A percentile compares a stretch with the other conserved stretches of the same genome.
Conservation (phyloP, 2,888 invertebrate genomes). For the Pammene aurita region DNA sequence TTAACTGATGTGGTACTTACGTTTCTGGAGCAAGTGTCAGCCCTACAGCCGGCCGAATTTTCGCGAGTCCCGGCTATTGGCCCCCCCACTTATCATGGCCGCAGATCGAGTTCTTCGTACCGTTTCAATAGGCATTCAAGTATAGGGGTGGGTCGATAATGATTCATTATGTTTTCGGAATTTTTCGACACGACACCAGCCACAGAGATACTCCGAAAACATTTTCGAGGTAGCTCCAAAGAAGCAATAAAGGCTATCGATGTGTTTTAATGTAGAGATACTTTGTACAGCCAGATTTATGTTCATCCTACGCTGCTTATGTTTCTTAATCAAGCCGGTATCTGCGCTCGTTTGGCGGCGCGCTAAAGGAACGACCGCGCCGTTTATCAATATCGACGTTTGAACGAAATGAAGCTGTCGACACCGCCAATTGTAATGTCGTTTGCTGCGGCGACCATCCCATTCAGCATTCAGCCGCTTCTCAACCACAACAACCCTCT, state of each 20-base stretch:
- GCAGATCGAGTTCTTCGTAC: conserved; percentile 69
- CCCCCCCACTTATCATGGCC: conserved; percentile 64
- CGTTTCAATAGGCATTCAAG: conserved; percentile 66
- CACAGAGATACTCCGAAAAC: conserved; percentile 22
- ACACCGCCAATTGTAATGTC: conserved; percentile 80
- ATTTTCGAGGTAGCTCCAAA: conserved; percentile 39
- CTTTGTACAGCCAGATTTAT: conserved; percentile 51
- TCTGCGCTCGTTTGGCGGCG: conserved; percentile 59
- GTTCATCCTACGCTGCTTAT: conserved; percentile 58
- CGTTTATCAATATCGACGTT: conserved; percentile 76
- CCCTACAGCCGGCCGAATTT: conserved; percentile 62
- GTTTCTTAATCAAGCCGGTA: conserved; percentile 73
- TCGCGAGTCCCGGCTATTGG: conserved; percentile 64
- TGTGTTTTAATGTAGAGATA: conserved; percentile 37
- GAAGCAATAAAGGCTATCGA: conserved; percentile 40
- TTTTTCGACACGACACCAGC: conserved; percentile 44
- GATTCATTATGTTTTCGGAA: conserved; percentile 57
- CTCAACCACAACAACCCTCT: conserved; percentile 52
- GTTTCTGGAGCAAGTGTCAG: conserved; percentile 39
- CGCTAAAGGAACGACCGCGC: conserved; percentile 64
- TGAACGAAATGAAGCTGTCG: conserved; percentile 82
- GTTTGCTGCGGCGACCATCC: conserved; percentile 74
- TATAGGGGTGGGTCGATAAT: conserved; percentile 56
- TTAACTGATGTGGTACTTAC: neutral
- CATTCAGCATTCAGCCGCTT: conserved; percentile 78